Evolutionary conservation across 2,113 vertebrate genomes (phyloP).

Genomic region (Candoia aspera): DNA sequence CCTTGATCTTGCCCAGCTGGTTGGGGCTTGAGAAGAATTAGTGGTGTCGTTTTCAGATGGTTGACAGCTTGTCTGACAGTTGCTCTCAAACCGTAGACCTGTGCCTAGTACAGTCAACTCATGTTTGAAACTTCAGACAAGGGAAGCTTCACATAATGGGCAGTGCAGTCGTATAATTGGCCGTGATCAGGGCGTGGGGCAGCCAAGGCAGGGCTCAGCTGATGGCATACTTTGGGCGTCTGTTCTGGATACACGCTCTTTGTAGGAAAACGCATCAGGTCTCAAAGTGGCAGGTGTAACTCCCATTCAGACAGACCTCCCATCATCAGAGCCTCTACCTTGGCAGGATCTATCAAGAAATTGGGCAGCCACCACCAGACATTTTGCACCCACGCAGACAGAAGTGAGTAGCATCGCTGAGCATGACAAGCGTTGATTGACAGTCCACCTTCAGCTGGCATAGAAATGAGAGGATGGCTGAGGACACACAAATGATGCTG

Average conservation of each 20-base stretch:
- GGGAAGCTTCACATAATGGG: no score
- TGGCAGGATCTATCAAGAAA: background rate
- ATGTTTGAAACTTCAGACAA: no score
- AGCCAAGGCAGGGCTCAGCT: background rate
- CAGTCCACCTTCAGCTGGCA: background rate
- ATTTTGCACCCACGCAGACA: constrained; percentile 1
- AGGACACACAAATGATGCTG: background rate
- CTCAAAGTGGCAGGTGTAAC: background rate
- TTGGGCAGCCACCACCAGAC: background rate
- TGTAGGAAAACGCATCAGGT: no score
- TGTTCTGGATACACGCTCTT: background rate
- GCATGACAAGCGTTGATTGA: background rate
- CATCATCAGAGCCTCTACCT: background rate
- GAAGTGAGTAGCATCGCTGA: background rate
- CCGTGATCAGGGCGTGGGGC: background rate
- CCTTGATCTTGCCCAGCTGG: no score
- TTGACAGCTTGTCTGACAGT: no score
- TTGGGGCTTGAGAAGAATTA: no score
- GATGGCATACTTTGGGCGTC: background rate
- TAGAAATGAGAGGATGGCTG: background rate
- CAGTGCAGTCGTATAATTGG: background rate
- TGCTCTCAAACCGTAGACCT: no score
- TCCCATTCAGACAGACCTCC: background rate
- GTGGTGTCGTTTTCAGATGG: no score
- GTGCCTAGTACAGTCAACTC: no score